Percentiles rank a stretch among this genome's conserved stretches.
Conservation (phyloP, 2,113 vertebrate species). For the Pseudorhombus dupliciocellatus region DNA sequence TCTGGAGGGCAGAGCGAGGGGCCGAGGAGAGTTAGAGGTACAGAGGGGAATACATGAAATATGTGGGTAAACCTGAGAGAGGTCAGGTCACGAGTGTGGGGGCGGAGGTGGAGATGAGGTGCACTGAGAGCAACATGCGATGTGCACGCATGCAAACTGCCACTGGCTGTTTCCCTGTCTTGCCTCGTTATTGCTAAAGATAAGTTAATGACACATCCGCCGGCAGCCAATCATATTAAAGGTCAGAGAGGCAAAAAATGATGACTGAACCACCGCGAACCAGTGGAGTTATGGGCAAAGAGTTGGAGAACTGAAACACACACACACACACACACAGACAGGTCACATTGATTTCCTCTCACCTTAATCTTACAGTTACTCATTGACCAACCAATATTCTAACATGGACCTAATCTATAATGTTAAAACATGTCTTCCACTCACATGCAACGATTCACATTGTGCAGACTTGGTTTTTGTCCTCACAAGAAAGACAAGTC, state of each 20-base stretch:
- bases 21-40: constrained; percentile 6
- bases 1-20: constrained; percentile 70
- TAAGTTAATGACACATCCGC: constrained; percentile 48
- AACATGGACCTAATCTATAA: neutral
- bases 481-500: neutral
- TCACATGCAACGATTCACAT: too few relatives aligned
- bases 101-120: constrained; percentile 12
- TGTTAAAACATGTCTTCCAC: neutral
- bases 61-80: constrained; percentile 12
- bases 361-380: neutral
- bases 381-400: neutral
- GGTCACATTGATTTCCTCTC: too few relatives aligned
- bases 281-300: constrained; percentile 27
- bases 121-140: constrained; percentile 30
- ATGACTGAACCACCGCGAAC: constrained; percentile 38
- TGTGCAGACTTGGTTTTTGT: too few relatives aligned
- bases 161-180: constrained; percentile 43
- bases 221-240: constrained; percentile 60
- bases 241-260: constrained; percentile 59
- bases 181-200: constrained; percentile 49
- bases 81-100: constrained; percentile 3
- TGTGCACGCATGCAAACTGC: constrained; percentile 41
- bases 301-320: constrained; percentile 7
- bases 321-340: constrained; percentile 6
- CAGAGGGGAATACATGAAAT: constrained; percentile 1